These are phyloP conservation scores for Spea multiplicata DNA, from an alignment of 2,113 vertebrate genomes.

Conservation along the genomic window DNA sequence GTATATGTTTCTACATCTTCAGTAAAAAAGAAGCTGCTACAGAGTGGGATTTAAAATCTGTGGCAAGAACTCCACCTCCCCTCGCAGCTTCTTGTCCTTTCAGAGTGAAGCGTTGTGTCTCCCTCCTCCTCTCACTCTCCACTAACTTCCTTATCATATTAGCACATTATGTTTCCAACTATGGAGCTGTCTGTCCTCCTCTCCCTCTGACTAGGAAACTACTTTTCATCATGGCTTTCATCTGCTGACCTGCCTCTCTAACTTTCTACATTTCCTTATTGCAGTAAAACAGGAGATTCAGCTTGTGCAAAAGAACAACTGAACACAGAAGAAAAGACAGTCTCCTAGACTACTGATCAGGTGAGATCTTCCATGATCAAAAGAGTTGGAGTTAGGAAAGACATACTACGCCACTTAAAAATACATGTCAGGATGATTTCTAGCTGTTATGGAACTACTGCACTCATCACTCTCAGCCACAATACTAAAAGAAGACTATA, in stretches of 20 bases:
- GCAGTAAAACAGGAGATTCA: not conserved
- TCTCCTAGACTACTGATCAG: not conserved
- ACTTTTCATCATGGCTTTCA: too few relatives aligned
- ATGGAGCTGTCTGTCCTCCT: not conserved
- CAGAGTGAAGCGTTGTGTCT: not conserved
- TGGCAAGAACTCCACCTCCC: not conserved
- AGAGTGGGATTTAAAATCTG: not conserved
- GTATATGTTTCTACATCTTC: not conserved
- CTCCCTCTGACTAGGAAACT: not conserved
- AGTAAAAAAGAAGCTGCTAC: too few relatives aligned
- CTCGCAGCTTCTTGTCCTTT: constrained; percentile 4
- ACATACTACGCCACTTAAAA: too few relatives aligned
- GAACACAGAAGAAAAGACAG: not conserved
- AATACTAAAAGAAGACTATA: too few relatives aligned
- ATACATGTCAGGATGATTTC: too few relatives aligned
- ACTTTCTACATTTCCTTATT: not conserved
- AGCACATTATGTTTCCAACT: not conserved
- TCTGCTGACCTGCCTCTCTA: not conserved
- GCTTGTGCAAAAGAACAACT: not conserved
- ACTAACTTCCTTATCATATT: not conserved
- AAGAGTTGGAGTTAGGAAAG: too few relatives aligned
- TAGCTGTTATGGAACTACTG: too few relatives aligned
- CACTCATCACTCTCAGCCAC: too few relatives aligned
- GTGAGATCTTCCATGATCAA: not conserved
- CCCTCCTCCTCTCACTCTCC: not conserved